phyloP scores from a whole-genome alignment of 1,140 invertebrate genomes.

The Heliconius melpomene region DNA sequence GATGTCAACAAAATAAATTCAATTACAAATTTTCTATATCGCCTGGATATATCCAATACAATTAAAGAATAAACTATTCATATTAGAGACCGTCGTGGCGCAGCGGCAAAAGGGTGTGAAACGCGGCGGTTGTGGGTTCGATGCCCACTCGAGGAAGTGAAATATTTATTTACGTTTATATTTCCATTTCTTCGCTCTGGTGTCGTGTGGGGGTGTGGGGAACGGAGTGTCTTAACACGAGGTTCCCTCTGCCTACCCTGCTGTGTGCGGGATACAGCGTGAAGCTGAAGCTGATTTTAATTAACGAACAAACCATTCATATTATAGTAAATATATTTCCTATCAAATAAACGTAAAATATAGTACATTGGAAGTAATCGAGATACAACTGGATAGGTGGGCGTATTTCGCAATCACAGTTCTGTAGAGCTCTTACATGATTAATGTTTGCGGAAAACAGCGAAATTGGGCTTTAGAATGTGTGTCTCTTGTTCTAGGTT shows the following conservation, averaged over 20 bases:
- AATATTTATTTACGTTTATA: no score
- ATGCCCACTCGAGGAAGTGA: no score
- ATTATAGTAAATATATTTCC: neutral
- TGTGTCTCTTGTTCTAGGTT: neutral
- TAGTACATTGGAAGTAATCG: neutral
- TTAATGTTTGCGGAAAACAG: conserved; percentile 13
- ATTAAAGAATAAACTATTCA: neutral
- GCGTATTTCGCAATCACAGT: conserved; percentile 22
- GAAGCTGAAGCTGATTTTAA: neutral
- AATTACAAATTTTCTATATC: neutral
- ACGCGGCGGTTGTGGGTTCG: no score
- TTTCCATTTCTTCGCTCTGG: no score
- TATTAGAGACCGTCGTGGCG: neutral
- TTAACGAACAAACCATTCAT: neutral
- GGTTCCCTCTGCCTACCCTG: no score
- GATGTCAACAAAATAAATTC: neutral
- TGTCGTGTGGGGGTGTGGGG: neutral
- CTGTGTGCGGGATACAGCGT: no score
- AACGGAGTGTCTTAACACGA: no score
- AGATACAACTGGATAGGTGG: conserved; percentile 17
- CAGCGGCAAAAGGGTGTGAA: no score
- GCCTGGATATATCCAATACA: no score
- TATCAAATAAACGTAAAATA: neutral
- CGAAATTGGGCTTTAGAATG: neutral
- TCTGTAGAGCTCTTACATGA: neutral